Conservation (phyloP, 2,113 vertebrate species). For the Urocynchramus pylzowi region DNA sequence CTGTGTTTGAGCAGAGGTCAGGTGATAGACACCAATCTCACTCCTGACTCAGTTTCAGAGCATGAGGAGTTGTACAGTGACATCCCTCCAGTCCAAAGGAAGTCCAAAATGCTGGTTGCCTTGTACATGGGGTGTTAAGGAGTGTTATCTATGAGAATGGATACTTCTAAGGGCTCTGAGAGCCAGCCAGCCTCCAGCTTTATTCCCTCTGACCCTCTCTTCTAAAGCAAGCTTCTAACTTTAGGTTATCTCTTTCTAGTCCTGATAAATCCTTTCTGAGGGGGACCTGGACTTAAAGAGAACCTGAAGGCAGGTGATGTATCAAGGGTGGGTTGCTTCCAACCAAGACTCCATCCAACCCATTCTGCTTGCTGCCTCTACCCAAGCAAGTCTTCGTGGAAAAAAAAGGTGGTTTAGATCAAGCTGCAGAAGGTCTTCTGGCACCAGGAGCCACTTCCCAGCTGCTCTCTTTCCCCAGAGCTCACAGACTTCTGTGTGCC, state of each 20-base stretch:
- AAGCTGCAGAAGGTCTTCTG: not conserved
- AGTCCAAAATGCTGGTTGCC: not conserved
- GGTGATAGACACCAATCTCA: not conserved
- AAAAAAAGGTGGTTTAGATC: not conserved
- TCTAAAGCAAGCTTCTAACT: not conserved
- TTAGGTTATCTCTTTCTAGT: not conserved
- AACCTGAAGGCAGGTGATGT: not conserved
- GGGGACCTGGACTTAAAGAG: not conserved
- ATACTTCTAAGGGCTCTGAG: not conserved
- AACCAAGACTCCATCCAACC: not conserved
- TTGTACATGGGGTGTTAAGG: accelerated
- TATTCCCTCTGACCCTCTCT: not conserved
- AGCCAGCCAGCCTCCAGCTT: not conserved
- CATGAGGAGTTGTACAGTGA: not conserved
- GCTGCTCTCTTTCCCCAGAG: not conserved
- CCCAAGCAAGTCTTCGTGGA: not conserved
- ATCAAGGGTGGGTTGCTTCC: not conserved
- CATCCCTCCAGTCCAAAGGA: not conserved
- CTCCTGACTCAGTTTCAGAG: not conserved
- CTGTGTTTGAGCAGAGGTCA: not conserved
- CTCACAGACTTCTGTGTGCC: not conserved
- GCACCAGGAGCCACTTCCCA: not conserved
- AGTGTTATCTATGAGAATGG: not conserved
- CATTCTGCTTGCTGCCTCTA: not conserved
- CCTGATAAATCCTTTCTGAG: not conserved